Evolutionary conservation across 2,888 invertebrate species (phyloP).

Genomic region (Thymelicus acteon): DNA sequence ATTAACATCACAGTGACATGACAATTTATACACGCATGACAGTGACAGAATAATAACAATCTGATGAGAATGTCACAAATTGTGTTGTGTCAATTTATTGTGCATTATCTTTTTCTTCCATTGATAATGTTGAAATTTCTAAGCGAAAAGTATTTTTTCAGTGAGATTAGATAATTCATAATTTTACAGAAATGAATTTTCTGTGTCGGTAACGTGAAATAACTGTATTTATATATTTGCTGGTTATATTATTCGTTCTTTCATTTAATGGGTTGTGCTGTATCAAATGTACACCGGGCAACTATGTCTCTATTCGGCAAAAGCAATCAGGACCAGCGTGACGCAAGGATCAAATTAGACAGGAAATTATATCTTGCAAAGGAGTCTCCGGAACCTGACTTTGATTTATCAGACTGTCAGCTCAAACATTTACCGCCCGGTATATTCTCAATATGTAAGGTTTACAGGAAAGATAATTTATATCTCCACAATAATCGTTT

Average conservation of each 20-base stretch:
- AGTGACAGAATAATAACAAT: background rate
- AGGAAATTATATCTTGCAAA: slow-evolving; percentile 80
- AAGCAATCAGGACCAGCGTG: slow-evolving; percentile 57
- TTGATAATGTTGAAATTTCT: slow-evolving; percentile 14
- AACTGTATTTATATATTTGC: slow-evolving; percentile 23
- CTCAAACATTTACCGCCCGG: slow-evolving; percentile 90
- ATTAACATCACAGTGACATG: too few species aligned
- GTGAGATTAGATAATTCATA: slow-evolving; percentile 15
- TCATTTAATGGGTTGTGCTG: slow-evolving; percentile 78
- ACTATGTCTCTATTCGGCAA: slow-evolving; percentile 75
- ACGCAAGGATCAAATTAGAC: slow-evolving; percentile 66
- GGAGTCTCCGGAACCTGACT: slow-evolving; percentile 92
- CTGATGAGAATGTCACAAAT: too few species aligned
- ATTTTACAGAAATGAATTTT: slow-evolving; percentile 35
- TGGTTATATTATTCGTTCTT: slow-evolving; percentile 43
- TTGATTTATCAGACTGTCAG: slow-evolving; percentile 92
- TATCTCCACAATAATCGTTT: slow-evolving; percentile 89
- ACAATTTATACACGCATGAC: background rate
- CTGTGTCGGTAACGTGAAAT: slow-evolving; percentile 40
- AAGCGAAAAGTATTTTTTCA: background rate
- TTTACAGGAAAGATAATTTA: slow-evolving; percentile 90
- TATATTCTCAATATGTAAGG: slow-evolving; percentile 91
- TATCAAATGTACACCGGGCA: slow-evolving; percentile 68
- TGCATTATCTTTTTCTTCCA: background rate
- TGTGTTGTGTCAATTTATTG: background rate